Percentiles rank a stretch among this genome's conserved stretches.
These are phyloP conservation scores for Noctuana brunneofusca DNA, from an alignment of 2,888 invertebrate species.

Conservation along the genomic window DNA sequence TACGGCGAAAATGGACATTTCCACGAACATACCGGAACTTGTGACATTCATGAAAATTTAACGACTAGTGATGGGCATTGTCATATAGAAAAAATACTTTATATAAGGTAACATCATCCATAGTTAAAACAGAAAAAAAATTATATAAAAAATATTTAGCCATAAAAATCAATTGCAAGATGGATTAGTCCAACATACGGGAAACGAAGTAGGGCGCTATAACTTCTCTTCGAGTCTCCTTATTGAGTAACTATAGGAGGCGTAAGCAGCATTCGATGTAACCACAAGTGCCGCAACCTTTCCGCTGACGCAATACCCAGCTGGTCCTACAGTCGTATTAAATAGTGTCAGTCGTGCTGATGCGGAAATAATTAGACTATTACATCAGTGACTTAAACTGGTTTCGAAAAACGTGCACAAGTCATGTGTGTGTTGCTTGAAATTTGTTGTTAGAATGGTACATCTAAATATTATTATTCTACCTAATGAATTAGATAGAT, in stretches of 20 bases:
- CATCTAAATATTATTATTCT: no score
- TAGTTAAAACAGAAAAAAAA: background rate
- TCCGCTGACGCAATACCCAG: constrained; percentile 72
- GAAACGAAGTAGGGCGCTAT: constrained; percentile 49
- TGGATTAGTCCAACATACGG: constrained; percentile 35
- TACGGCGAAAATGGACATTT: constrained; percentile 75
- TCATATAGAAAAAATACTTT: no score
- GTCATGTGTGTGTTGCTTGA: constrained; percentile 22
- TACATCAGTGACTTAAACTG: constrained; percentile 52
- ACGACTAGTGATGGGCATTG: constrained; percentile 10
- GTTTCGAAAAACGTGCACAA: constrained; percentile 43
- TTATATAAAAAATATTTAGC: background rate
- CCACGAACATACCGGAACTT: constrained; percentile 74
- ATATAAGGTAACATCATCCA: no score
- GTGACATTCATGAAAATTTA: constrained; percentile 48
- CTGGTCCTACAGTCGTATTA: constrained; percentile 59
- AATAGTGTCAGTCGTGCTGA: constrained; percentile 64
- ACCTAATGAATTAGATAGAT: no score
- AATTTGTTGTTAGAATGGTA: background rate
- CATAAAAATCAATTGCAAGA: background rate
- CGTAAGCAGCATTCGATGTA: constrained; percentile 69
- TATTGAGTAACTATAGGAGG: constrained; percentile 65
- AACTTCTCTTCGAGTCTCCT: constrained; percentile 44
- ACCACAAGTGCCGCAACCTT: constrained; percentile 72
- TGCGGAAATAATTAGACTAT: constrained; percentile 71